Evolutionary conservation across 2,113 vertebrate genomes (phyloP), one percentile per base, ranked within the genome.

Genomic region (Leptosomus discolor): DNA sequence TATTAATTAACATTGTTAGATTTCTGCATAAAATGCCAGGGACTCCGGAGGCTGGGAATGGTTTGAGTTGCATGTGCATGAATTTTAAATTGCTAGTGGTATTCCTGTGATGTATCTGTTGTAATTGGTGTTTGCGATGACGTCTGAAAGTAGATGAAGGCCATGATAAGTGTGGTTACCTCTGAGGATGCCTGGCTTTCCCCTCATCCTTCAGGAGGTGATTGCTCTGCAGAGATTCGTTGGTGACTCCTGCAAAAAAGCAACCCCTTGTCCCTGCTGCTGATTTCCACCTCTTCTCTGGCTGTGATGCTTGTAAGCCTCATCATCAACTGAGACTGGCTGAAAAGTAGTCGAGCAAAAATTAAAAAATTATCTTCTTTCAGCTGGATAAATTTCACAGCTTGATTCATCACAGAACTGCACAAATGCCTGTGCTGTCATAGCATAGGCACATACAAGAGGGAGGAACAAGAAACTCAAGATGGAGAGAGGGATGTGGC

Each of bases 141-240:
- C n/a, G 5, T 43, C 54, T 4, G 74, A 23, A 53, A 57, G 54
- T 46, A 30, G 46, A 17, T 15, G 56, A 29, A 39, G 75, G n/a
- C 34, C n/a, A 10, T 1, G n/a, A 5, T 26, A 20, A 61, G 23
- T 0, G 2, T 10, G 54, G 15, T 45, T 75, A 39, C 34, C 36
- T 27, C 54, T 51, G 51, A 51, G 48, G 74, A 17, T 64, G n/a
- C 61, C 36, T 11, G 51, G 14, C 57, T 76, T 57, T 39, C 50
- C 46, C 16, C 46, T 8, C 27, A 14, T 29, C 82, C 56, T 27
- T 41, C 71, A 17, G 56, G 24, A 76, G 6, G 21, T 5, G 24
- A 14, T 30, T 37, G 27, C 41, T 51, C 39, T 37, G 43, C n/a
- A 7, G 3, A 51, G 15, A 11, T n/a, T 53, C 57, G 7, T 21